Percentiles rank a stretch among this genome's conserved stretches.
Evolutionary conservation across 2,797 vertebrate genomes (phyloP).

Genomic region (Leuciscus waleckii): DNA sequence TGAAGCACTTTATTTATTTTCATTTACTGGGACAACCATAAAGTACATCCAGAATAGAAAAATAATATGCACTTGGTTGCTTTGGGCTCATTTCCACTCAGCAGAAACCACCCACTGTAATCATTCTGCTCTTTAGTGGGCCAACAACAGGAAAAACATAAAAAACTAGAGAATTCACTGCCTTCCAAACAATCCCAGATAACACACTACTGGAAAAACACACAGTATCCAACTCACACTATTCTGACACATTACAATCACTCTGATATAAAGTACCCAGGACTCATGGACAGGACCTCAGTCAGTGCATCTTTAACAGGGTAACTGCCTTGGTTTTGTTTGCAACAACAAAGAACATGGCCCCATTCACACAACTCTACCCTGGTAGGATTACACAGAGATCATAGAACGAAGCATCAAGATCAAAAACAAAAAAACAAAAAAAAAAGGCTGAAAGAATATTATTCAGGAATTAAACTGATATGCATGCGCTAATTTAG

Average conservation of each 20-base stretch:
- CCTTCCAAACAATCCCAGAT: conserved; percentile 30
- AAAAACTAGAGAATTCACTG: background rate
- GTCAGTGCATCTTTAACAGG: conserved; percentile 26
- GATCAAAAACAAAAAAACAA: conserved; percentile 16
- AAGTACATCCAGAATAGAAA: conserved; percentile 79
- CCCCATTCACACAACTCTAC: conserved; percentile 36
- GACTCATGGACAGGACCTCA: conserved; percentile 16
- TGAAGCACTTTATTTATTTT: conserved; percentile 73
- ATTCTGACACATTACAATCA: conserved; percentile 31
- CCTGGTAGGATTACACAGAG: conserved; percentile 11
- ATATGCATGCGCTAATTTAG: conserved; percentile 45
- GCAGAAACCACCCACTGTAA: conserved; percentile 30
- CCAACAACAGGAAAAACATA: conserved; percentile 6
- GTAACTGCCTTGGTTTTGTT: conserved; percentile 30
- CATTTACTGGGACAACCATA: conserved; percentile 74
- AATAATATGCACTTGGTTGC: conserved; percentile 77
- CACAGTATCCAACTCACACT: conserved; percentile 6
- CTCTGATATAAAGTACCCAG: conserved; percentile 16
- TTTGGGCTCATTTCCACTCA: conserved; percentile 64
- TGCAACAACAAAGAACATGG: conserved; percentile 29
- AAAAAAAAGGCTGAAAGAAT: conserved; percentile 53
- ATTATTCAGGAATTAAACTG: conserved; percentile 62
- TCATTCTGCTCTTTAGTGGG: conserved; percentile 22
- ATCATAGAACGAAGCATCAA: conserved; percentile 44
- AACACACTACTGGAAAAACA: conserved; percentile 40